These are phyloP conservation scores for Aradus depressus DNA, from an alignment of 2,888 invertebrate genomes.

Conservation along the genomic window DNA sequence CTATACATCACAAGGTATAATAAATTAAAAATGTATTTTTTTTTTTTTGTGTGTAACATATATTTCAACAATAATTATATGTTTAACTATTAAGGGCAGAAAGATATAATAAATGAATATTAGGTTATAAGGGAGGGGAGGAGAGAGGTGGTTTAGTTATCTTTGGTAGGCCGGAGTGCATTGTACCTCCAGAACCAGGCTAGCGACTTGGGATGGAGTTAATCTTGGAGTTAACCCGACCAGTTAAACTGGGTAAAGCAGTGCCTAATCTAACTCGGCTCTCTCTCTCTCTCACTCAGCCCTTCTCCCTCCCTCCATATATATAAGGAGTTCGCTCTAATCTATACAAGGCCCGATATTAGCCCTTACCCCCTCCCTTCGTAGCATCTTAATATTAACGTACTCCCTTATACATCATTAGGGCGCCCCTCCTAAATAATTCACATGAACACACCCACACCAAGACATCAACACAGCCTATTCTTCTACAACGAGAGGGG, in stretches of 20 bases:
- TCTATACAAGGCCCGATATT: not conserved
- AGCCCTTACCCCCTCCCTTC: not conserved
- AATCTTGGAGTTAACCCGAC: slow-evolving; percentile 11
- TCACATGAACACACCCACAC: no score
- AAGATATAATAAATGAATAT: no score
- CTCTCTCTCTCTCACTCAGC: not conserved
- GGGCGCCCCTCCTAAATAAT: no score
- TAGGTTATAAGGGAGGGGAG: slow-evolving; percentile 12
- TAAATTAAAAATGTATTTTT: no score
- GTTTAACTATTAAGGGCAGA: no score
- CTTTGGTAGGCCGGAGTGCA: slow-evolving; percentile 8
- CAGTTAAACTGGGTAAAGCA: slow-evolving; percentile 12
- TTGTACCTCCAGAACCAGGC: slow-evolving; percentile 4
- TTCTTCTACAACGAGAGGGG: no score
- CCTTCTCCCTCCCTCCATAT: not conserved
- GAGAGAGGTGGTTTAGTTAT: slow-evolving; percentile 5
- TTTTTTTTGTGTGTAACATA: no score
- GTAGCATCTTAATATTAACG: slow-evolving; percentile 12
- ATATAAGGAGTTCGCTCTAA: slow-evolving; percentile 8
- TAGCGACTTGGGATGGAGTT: not conserved
- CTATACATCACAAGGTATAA: no score
- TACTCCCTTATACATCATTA: slow-evolving; percentile 9
- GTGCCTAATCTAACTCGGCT: slow-evolving; percentile 16
- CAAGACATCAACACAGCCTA: no score
- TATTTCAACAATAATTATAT: no score